Base-by-base conservation (phyloP, 2,888 invertebrate genomes). In the Nebria salina region DNA sequence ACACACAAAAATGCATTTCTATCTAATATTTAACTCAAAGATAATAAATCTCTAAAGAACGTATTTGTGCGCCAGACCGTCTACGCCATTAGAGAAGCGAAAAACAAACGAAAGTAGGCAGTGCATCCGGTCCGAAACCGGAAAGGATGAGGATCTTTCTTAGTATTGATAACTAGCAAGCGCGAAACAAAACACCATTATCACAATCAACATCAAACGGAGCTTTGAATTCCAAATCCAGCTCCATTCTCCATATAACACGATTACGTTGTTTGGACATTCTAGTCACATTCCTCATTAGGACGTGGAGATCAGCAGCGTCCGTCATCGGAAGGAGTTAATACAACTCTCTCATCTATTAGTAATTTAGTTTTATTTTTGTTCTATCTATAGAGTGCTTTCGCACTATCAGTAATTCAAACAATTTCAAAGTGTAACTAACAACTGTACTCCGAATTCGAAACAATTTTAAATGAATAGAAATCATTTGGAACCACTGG, bases 251-350 rank as follows among this genome's bases (percentile, higher is more conserved):
- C 43, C 34, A 34, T 34, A 34, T 25, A 20, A 66, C 66, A 66
- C 15, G n/a, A 2, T 66, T 66, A 13, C 66, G 15, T 25, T 66
- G 66, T 66, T 70, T 26, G 34, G 26, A 11, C 70, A 70, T 70
- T 70, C 70, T 25, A 70, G 70, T 20, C 70, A 25, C 70, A 70
- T 70, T 13, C 70, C 25, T 70, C 70, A 70, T 70, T 70, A 70
- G 70, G 13, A 26, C 70, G 70, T 7, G 26, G 1, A 70, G 70
- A 70, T 70, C 70, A 70, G 26, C 8, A 15, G 26, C 26, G 70
- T 70, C 70, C 70, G 6, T 5, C 20, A 6, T 8, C 54, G 13
- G 54, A 3, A 54, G 13, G 54, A 54, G 54, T 54, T 8, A 54
- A 54, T 13, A 54, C 54, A 8, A 54, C 6, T 54, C 8, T 13